Conservation (phyloP, 2,797 vertebrate species). For the Sus cebifrons region DNA sequence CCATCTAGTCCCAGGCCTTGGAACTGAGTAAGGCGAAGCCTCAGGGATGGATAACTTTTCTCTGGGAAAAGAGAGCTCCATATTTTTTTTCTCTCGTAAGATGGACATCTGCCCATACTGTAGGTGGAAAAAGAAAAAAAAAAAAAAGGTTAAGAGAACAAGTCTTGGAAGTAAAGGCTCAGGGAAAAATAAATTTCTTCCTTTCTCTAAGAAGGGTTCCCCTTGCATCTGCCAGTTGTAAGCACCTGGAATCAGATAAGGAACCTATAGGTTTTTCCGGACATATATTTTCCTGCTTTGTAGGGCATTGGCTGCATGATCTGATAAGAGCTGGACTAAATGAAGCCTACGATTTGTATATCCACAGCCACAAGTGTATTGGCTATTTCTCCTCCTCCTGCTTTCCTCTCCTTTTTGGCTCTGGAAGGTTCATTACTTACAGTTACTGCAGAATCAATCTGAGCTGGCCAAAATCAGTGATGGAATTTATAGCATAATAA, state of each 20-base stretch:
- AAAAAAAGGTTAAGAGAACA: neutral
- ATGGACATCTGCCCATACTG: neutral
- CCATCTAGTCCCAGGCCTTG: neutral
- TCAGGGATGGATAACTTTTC: neutral
- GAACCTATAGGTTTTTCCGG: slow-evolving; percentile 72
- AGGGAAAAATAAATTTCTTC: slow-evolving; percentile 16
- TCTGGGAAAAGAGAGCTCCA: neutral
- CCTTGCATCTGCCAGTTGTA: neutral
- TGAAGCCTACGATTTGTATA: slow-evolving; percentile 88
- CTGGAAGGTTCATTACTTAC: slow-evolving; percentile 91
- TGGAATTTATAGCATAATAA: slow-evolving; percentile 92
- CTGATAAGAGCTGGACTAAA: slow-evolving; percentile 89
- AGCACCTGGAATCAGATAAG: slow-evolving; percentile 42
- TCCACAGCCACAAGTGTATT: slow-evolving; percentile 85
- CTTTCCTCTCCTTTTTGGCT: slow-evolving; percentile 62
- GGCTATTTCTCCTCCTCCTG: slow-evolving; percentile 67
- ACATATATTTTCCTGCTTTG: slow-evolving; percentile 83
- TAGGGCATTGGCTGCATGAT: slow-evolving; percentile 82
- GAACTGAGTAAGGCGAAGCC: neutral
- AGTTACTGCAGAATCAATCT: slow-evolving; percentile 92
- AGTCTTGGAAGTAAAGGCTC: neutral
- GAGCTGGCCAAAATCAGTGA: slow-evolving; percentile 91
- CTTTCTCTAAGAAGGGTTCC: neutral
- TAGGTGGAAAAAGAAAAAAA: neutral
- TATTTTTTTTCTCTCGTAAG: neutral